Percentiles rank a stretch among this genome's conserved stretches.
Evolutionary conservation across 1,140 invertebrate species (phyloP).

Genomic region (Medauroidea extradentata): DNA sequence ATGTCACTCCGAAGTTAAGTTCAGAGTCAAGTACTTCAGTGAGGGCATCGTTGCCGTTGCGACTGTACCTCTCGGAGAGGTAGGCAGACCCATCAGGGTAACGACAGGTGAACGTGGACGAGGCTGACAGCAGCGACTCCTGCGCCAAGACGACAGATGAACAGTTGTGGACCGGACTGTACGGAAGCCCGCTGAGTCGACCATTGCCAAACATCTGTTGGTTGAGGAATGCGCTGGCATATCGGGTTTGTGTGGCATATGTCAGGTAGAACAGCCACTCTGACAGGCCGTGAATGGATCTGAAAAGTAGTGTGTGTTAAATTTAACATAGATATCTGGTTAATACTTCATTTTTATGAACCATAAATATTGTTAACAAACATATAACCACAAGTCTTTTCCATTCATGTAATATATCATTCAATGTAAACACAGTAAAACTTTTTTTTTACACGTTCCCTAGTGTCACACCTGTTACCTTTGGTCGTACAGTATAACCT

Average conservation of each 20-base stretch:
- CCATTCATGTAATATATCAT: too few relatives aligned
- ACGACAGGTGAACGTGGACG: slow-evolving; percentile 55
- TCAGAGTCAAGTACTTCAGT: slow-evolving; percentile 62
- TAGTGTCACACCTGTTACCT: too few relatives aligned
- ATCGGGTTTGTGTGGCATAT: slow-evolving; percentile 70
- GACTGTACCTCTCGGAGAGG: slow-evolving; percentile 66
- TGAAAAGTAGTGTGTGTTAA: slow-evolving; percentile 22
- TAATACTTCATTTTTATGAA: too few relatives aligned
- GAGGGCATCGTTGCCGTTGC: slow-evolving; percentile 53
- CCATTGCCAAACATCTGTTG: slow-evolving; percentile 54
- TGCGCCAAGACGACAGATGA: slow-evolving; percentile 47
- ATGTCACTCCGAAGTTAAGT: slow-evolving; percentile 74
- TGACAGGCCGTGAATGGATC: slow-evolving; percentile 56
- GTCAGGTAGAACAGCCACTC: slow-evolving; percentile 77
- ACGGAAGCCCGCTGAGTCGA: slow-evolving; percentile 35
- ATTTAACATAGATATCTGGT: too few relatives aligned
- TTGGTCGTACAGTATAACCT: too few relatives aligned
- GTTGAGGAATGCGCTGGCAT: slow-evolving; percentile 66
- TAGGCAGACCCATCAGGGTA: slow-evolving; percentile 69
- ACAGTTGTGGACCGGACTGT: slow-evolving; percentile 48
- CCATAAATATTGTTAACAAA: too few relatives aligned
- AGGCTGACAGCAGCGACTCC: slow-evolving; percentile 42
- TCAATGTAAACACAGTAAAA: too few relatives aligned
- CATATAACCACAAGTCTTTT: too few relatives aligned
- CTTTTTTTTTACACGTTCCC: too few relatives aligned